A percentile compares a stretch with the other conserved stretches of the same genome.
These are phyloP conservation scores for Ormia ochracea DNA, from an alignment of 2,888 invertebrate genomes.

Conservation along the genomic window DNA sequence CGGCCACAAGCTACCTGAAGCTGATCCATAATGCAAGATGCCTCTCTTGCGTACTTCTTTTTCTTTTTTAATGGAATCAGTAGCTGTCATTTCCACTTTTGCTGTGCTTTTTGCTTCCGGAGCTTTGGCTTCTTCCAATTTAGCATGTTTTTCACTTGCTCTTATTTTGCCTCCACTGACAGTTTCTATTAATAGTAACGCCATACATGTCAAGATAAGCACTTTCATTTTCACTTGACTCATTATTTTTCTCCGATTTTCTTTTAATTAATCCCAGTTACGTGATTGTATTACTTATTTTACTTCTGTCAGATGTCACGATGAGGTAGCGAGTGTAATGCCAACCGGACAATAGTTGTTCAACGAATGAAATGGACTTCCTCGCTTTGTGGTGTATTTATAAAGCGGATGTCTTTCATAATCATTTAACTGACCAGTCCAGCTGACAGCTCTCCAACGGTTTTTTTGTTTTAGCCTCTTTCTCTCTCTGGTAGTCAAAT, in stretches of 20 bases:
- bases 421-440: slow-evolving; percentile 6
- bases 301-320: slow-evolving; percentile 12
- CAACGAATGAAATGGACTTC: slow-evolving; percentile 75
- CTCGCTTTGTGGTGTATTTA: slow-evolving; percentile 75
- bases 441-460: neutral
- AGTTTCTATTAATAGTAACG: slow-evolving; percentile 23
- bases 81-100: slow-evolving; percentile 8
- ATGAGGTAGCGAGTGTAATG: slow-evolving; percentile 34
- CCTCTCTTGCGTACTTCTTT: slow-evolving; percentile 71
- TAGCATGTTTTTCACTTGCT: slow-evolving; percentile 11
- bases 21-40: slow-evolving; percentile 66
- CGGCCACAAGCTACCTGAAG: slow-evolving; percentile 68
- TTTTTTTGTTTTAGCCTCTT: neutral
- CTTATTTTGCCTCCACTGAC: slow-evolving; percentile 28
- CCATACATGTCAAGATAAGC: slow-evolving; percentile 50
- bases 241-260: slow-evolving; percentile 5
- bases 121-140: neutral
- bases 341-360: slow-evolving; percentile 67
- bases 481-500: neutral
- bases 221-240: slow-evolving; percentile 64
- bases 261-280: slow-evolving; percentile 30
- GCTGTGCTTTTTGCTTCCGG: neutral
- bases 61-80: slow-evolving; percentile 36
- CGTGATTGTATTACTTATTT: neutral
- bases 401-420: slow-evolving; percentile 72